phyloP scores from a whole-genome alignment of 2,797 vertebrate species.

The Buceros bicornis region DNA sequence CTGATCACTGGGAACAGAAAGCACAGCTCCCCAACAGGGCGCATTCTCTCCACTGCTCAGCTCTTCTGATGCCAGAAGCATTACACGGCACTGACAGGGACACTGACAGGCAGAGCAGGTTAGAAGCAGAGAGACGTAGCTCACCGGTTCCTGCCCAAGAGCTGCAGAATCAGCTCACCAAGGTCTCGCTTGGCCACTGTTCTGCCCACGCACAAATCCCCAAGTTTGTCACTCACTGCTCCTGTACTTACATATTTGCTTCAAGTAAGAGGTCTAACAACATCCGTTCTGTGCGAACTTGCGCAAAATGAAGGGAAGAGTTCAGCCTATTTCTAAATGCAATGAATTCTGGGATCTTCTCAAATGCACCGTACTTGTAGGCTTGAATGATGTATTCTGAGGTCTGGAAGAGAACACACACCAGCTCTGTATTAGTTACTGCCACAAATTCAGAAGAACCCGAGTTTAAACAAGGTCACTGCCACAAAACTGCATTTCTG shows the following conservation, averaged over 20 bases:
- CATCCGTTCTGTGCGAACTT: constrained; percentile 97
- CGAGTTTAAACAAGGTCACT: not conserved
- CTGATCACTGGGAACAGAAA: not conserved
- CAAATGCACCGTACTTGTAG: constrained; percentile 98
- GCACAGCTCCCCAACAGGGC: not conserved
- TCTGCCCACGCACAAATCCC: not conserved
- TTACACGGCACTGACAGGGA: rapidly evolving
- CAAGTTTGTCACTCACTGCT: not conserved
- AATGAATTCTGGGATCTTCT: constrained; percentile 99
- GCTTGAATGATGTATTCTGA: constrained; percentile 99
- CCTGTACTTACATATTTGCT: constrained; percentile 92
- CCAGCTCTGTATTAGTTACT: constrained; percentile 10
- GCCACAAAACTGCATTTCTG: not conserved
- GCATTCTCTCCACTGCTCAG: not conserved
- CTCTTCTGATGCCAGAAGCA: not conserved
- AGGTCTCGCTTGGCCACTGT: rapidly evolving
- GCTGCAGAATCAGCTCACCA: not conserved
- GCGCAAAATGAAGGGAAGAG: constrained; percentile 97
- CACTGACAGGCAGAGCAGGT: not conserved
- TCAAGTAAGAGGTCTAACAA: constrained; percentile 94
- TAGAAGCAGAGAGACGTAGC: not conserved
- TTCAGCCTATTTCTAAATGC: constrained; percentile 95
- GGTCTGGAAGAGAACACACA: constrained; percentile 86
- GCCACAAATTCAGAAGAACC: not conserved
- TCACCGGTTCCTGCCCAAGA: not conserved